Conservation (phyloP, 1,140 invertebrate species). For the Latrodectus geometricus region DNA sequence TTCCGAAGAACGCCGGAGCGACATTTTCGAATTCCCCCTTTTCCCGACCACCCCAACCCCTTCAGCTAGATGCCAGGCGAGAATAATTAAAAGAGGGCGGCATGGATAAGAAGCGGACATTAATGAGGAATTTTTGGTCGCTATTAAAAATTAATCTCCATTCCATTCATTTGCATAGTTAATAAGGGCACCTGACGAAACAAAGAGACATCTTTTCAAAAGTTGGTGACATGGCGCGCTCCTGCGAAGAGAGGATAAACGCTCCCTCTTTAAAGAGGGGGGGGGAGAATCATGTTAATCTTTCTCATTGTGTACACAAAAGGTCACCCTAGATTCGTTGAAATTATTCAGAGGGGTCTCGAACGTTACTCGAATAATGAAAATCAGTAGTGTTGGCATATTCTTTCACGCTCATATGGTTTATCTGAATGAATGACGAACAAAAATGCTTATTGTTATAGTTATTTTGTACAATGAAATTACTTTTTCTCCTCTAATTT, state of each 20-base stretch:
- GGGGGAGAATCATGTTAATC: too few species aligned
- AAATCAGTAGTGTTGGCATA: too few species aligned
- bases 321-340: too few species aligned
- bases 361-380: too few species aligned
- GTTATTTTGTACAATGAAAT: too few species aligned
- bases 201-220: constrained; percentile 16
- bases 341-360: too few species aligned
- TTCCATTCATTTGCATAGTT: constrained; percentile 14
- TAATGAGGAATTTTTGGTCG: constrained; percentile 28
- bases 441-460: too few species aligned
- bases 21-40: not conserved
- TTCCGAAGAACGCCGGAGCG: not conserved
- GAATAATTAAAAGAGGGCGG: constrained; percentile 23
- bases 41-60: not conserved
- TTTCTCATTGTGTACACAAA: too few species aligned
- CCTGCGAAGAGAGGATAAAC: not conserved
- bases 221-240: not conserved
- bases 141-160: constrained; percentile 40
- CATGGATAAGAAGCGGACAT: constrained; percentile 14
- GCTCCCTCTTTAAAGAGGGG: not conserved
- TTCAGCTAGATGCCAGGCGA: not conserved
- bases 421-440: too few species aligned
- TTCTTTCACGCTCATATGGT: too few species aligned
- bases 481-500: too few species aligned
- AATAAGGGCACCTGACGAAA: constrained; percentile 8